Percentiles rank a stretch among this genome's conserved stretches.
These are phyloP conservation scores for Caenorhabditis becei DNA, from an alignment of 2,888 invertebrate genomes.

Conservation along the genomic window DNA sequence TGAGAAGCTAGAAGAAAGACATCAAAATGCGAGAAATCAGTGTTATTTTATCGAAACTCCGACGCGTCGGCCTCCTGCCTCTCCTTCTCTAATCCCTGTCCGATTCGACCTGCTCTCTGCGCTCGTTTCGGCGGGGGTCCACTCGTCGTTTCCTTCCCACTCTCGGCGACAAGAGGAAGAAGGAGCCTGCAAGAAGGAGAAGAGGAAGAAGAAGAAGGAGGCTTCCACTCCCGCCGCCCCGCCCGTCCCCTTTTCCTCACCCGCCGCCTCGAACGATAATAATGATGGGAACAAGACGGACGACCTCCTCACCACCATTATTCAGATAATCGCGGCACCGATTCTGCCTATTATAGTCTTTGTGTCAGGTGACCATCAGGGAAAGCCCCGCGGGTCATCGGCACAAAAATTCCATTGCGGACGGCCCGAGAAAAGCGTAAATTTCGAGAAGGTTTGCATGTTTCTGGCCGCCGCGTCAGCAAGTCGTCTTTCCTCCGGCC, in stretches of 20 bases:
- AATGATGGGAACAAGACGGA: constrained; percentile 43
- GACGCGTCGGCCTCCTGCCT: constrained; percentile 12
- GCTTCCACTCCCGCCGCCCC: constrained; percentile 54
- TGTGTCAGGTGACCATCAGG: constrained; percentile 47
- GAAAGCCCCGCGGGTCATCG: constrained; percentile 14
- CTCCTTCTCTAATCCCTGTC: constrained; percentile 56
- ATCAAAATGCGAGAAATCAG: constrained; percentile 51
- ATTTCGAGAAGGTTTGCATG: constrained; percentile 48
- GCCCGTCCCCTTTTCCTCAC: constrained; percentile 27
- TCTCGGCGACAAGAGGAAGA: constrained; percentile 45
- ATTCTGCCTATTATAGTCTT: constrained; percentile 49
- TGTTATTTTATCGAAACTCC: constrained; percentile 55
- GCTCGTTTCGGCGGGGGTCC: constrained; percentile 49
- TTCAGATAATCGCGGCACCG: constrained; percentile 39
- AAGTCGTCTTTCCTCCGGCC: constrained; percentile 18
- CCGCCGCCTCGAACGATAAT: constrained; percentile 45
- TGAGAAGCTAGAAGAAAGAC: constrained; percentile 26
- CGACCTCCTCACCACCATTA: constrained; percentile 33
- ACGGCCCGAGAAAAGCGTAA: constrained; percentile 13
- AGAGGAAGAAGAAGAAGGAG: constrained; percentile 35
- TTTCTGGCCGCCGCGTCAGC: constrained; percentile 25
- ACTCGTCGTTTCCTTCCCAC: constrained; percentile 53
- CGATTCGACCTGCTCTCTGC: constrained; percentile 54
- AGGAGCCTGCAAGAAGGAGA: constrained; percentile 41
- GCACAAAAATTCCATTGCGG: constrained; percentile 25